These are phyloP conservation scores for Dermolepida albohirtum DNA, from an alignment of 2,888 invertebrate species.

Conservation along the genomic window DNA sequence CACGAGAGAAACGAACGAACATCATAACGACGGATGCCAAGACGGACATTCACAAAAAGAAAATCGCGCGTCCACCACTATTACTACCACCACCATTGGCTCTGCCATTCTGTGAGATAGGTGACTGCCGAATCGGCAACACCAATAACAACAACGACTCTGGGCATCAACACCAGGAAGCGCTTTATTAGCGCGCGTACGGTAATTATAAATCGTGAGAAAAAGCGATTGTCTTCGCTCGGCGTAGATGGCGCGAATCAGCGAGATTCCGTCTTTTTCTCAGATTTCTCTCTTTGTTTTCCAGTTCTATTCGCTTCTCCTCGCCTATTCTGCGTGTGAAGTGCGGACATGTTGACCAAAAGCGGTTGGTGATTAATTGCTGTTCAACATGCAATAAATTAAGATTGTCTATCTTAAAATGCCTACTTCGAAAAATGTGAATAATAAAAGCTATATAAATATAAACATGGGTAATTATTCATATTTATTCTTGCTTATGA, in stretches of 20 bases:
- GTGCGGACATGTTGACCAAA: constrained; percentile 18
- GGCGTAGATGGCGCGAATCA: constrained; percentile 12
- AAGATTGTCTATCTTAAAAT: constrained; percentile 1
- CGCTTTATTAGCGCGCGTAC: constrained; percentile 57
- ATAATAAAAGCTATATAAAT: too few species aligned
- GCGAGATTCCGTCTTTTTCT: constrained; percentile 4
- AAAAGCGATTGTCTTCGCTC: constrained; percentile 48
- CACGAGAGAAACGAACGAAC: constrained; percentile 46
- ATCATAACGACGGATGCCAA: constrained; percentile 45
- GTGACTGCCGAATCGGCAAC: constrained; percentile 55
- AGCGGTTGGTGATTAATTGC: constrained; percentile 16
- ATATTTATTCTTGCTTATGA: too few species aligned
- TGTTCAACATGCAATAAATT: neutral
- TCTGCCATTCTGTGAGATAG: constrained; percentile 36
- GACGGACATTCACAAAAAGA: constrained; percentile 61
- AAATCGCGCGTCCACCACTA: constrained; percentile 49
- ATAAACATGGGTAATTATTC: too few species aligned
- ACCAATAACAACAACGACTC: constrained; percentile 34
- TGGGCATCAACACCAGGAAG: constrained; percentile 57
- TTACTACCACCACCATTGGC: constrained; percentile 38
- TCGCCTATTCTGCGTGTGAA: constrained; percentile 1
- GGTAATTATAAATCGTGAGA: constrained; percentile 62
- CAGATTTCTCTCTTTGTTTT: too few species aligned
- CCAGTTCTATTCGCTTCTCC: neutral
- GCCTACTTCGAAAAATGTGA: too few species aligned